Evolutionary conservation across 1,140 invertebrate species (phyloP), one percentile per base, ranked within the genome.

Genomic region (Diorhabda sublineata): DNA sequence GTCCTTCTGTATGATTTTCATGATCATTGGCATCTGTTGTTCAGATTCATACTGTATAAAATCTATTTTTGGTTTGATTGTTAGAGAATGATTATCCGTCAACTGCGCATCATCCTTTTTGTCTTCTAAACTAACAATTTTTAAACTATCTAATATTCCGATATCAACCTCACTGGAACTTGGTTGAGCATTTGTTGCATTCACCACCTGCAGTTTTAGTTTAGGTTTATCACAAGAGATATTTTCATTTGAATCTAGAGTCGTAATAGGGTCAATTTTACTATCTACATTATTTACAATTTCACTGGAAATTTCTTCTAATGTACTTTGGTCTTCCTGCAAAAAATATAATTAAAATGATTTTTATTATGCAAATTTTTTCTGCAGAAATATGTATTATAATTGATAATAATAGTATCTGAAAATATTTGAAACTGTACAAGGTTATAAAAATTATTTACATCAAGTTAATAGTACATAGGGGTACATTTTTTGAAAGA

Each of bases 1-100:
- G 85, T 99, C 98, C 82, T 97, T 98, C 80, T 98, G 96, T 81
- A 99, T 99, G 77, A 99, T 89, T 86, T 92, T 90, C 95, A 99
- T 99, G 74, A 99, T 98, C 79, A 94, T 90, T 73, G 93, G 90
- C 93, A 98, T 96, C 85, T 97, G 94, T 71, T 90, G 78, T 85
- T 97, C 95, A 69, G 90, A 90, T 84, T 94, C 85, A 84, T 96
- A 94, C 78, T 92, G 88, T 75, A 92, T 86, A 86, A 92, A 92
- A 78, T 85, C 66, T 66, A 74, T 71, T 59, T 71, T 71, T 9
- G 75, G 76, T 67, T 73, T 73, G n/a, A 52, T n/a, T 3, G 47
- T n/a, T 52, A 52, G 47, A 8, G 47, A 6, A 61, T 42, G 41
- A 68, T 73, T 61, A 62, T 73, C 58, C 5, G 26, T 60, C 11